phyloP scores from a whole-genome alignment of 2,888 invertebrate genomes.

The Acanthosepion lycidas region DNA sequence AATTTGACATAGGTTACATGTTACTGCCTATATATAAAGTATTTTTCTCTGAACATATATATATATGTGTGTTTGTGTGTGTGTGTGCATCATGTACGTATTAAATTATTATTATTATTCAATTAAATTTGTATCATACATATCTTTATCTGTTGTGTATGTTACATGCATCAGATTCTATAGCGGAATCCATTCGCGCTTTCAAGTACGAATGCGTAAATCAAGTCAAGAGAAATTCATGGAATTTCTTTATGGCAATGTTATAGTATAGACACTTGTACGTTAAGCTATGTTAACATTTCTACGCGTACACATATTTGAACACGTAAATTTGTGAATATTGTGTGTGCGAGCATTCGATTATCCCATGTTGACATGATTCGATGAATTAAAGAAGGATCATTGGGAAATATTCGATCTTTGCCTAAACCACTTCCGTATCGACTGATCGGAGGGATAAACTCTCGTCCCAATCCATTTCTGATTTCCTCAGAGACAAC shows the following conservation, averaged over 20 bases:
- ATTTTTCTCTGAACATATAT: too few relatives aligned
- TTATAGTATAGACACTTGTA: background rate
- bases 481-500: constrained; percentile 8
- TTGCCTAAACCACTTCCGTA: constrained; percentile 22
- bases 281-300: background rate
- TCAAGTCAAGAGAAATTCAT: background rate
- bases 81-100: too few relatives aligned
- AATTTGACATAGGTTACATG: too few relatives aligned
- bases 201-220: background rate
- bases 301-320: background rate
- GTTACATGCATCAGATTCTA: background rate
- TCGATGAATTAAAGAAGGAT: background rate
- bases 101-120: too few relatives aligned
- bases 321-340: too few relatives aligned
- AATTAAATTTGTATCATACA: too few relatives aligned
- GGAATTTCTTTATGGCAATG: too few relatives aligned
- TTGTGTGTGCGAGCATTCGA: background rate
- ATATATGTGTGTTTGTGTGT: too few relatives aligned
- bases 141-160: too few relatives aligned
- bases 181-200: background rate
- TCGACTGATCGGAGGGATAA: background rate
- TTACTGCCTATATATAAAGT: too few relatives aligned
- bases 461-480: background rate
- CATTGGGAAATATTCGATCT: constrained; percentile 33
- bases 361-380: background rate